Evolutionary conservation across 2,113 vertebrate species (phyloP).

Genomic region (Leptobrachium ailaonicum): DNA sequence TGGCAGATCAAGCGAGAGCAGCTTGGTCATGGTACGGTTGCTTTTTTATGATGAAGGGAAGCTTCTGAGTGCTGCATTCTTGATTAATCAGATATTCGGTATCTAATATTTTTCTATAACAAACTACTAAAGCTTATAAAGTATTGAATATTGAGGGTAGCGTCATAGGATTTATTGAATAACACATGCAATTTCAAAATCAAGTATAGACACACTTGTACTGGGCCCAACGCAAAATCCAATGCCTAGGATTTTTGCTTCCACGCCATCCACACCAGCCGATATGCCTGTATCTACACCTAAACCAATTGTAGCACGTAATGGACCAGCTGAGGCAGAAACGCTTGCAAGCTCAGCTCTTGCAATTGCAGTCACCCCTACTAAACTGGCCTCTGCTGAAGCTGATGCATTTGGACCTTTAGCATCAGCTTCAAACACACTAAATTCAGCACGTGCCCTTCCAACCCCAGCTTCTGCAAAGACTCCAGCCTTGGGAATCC

Average conservation of each 20-base stretch:
- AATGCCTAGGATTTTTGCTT: slow-evolving; percentile 39
- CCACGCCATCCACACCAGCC: slow-evolving; percentile 4
- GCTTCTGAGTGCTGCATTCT: too few relatives aligned
- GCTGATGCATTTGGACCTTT: slow-evolving; percentile 29
- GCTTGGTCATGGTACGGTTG: too few relatives aligned
- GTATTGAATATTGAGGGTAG: too few relatives aligned
- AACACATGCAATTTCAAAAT: background rate
- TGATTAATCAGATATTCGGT: too few relatives aligned
- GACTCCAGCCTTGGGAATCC: background rate
- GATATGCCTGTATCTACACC: slow-evolving; percentile 3
- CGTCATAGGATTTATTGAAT: background rate
- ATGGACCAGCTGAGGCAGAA: slow-evolving; percentile 46
- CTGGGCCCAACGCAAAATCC: slow-evolving; percentile 1
- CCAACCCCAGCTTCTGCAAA: slow-evolving; percentile 40
- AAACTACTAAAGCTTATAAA: too few relatives aligned
- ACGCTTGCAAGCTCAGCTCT: slow-evolving; percentile 37
- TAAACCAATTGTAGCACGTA: slow-evolving; percentile 21
- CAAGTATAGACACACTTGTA: background rate
- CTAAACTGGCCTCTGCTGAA: background rate
- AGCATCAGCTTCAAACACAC: slow-evolving; percentile 41
- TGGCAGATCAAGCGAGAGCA: too few relatives aligned
- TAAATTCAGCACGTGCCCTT: slow-evolving; percentile 17
- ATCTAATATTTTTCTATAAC: too few relatives aligned
- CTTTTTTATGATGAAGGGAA: too few relatives aligned
- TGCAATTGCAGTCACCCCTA: slow-evolving; percentile 21